Evolutionary conservation across 2,888 invertebrate genomes (phyloP).

Genomic region (Dascillus cervinus): DNA sequence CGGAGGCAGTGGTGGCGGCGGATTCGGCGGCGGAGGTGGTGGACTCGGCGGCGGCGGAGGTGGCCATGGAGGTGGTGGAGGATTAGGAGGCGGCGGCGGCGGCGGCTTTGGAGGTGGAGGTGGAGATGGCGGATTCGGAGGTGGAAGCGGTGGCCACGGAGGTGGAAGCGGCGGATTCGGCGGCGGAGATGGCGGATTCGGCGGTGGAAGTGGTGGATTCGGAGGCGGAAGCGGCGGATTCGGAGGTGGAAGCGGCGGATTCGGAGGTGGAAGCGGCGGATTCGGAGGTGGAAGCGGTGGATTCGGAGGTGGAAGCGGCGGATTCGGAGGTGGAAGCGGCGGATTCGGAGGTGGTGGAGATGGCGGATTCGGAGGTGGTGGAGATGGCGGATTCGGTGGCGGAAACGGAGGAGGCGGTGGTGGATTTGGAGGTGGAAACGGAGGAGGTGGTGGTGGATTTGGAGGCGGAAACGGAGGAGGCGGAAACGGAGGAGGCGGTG

Average conservation of each 20-base stretch:
- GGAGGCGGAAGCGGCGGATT: constrained; percentile 2
- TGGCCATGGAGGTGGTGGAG: constrained; percentile 19
- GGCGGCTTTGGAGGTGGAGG: constrained; percentile 17
- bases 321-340: too few relatives aligned
- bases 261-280: constrained; percentile 2
- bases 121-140: constrained; percentile 1
- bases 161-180: constrained; percentile 8
- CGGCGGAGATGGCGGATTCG: neutral
- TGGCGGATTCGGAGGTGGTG: too few relatives aligned
- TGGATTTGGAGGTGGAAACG: constrained; percentile 1
- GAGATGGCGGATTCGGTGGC: too few relatives aligned
- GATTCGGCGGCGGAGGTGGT: neutral
- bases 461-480: neutral
- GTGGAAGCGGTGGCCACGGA: constrained; percentile 1
- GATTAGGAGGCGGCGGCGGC: constrained; percentile 17
- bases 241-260: constrained; percentile 4
- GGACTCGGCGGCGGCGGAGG: constrained; percentile 7
- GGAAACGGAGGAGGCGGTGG: constrained; percentile 1
- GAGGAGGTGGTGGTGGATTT: constrained; percentile 1
- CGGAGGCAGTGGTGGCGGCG: constrained; percentile 9
- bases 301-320: too few relatives aligned
- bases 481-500: constrained; percentile 4
- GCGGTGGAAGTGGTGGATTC: constrained; percentile 2
- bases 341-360: too few relatives aligned
- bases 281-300: too few relatives aligned